Evolutionary conservation across 2,888 invertebrate species (phyloP).

Genomic region (Phaedon cochleariae): DNA sequence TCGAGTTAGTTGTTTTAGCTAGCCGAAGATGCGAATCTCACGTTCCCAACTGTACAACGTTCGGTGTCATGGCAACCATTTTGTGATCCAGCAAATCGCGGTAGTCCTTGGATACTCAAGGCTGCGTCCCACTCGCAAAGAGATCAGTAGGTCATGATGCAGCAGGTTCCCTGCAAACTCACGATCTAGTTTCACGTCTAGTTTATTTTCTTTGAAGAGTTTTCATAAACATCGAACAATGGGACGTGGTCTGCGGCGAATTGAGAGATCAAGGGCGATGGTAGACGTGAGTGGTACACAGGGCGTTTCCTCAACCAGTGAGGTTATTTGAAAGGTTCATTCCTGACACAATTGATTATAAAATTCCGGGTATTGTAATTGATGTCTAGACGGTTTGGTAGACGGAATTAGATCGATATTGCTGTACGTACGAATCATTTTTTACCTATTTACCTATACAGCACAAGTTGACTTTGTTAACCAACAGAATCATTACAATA

Average conservation of each 20-base stretch:
- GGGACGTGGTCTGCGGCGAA: no score
- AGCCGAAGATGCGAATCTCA: no score
- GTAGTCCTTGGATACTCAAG: background rate
- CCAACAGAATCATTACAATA: no score
- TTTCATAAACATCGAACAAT: background rate
- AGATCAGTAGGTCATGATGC: background rate
- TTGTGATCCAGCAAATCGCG: background rate
- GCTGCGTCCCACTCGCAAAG: background rate
- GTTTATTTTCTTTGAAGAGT: background rate
- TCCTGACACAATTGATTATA: background rate
- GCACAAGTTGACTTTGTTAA: no score
- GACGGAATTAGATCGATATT: slow-evolving; percentile 30
- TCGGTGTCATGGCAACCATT: background rate
- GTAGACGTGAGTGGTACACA: no score
- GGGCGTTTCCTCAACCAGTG: background rate
- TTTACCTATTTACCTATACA: no score
- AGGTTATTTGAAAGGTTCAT: no score
- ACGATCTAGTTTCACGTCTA: background rate
- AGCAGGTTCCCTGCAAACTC: no score
- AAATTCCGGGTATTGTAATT: slow-evolving; percentile 22
- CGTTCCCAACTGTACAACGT: no score
- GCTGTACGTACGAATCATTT: no score
- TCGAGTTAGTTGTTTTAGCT: no score
- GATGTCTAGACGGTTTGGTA: slow-evolving; percentile 29
- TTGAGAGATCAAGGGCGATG: no score